Evolutionary conservation across 1,140 invertebrate genomes (phyloP).

Genomic region (Ceratina calcarata): DNA sequence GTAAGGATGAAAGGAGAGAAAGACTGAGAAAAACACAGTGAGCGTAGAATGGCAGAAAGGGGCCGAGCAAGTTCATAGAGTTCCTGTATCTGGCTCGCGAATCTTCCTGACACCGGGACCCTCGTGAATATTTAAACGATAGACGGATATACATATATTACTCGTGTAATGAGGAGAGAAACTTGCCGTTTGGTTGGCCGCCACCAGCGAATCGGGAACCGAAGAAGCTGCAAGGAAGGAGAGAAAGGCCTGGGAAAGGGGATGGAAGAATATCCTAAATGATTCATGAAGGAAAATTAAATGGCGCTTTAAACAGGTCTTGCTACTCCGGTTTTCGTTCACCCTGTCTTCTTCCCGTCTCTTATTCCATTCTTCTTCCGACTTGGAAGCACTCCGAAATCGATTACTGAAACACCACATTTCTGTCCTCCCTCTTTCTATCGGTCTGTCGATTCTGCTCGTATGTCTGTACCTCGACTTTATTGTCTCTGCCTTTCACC

Average conservation of each 20-base stretch:
- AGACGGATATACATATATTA: slow-evolving; percentile 70
- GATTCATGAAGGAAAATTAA: slow-evolving; percentile 70
- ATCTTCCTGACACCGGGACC: slow-evolving; percentile 60
- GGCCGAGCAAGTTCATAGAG: slow-evolving; percentile 16
- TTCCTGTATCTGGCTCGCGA: slow-evolving; percentile 50
- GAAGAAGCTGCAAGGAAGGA: slow-evolving; percentile 43
- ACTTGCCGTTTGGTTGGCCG: slow-evolving; percentile 17
- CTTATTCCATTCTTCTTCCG: slow-evolving; percentile 9
- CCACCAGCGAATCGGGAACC: slow-evolving; percentile 22
- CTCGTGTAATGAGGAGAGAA: slow-evolving; percentile 59
- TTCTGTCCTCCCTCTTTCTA: slow-evolving; percentile 9
- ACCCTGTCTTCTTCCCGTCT: slow-evolving; percentile 11
- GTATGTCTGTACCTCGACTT: slow-evolving; percentile 14
- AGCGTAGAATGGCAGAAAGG: slow-evolving; percentile 45
- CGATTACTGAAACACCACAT: slow-evolving; percentile 46
- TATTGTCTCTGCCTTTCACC: slow-evolving; percentile 28
- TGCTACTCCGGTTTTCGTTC: slow-evolving; percentile 49
- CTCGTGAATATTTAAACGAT: slow-evolving; percentile 68
- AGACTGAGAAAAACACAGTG: slow-evolving; percentile 35
- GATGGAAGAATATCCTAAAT: slow-evolving; percentile 63
- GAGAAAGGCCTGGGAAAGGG: slow-evolving; percentile 27
- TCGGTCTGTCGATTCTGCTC: slow-evolving; percentile 15
- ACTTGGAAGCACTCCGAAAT: slow-evolving; percentile 33
- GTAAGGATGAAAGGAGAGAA: not conserved
- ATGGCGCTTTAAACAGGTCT: slow-evolving; percentile 60